Percentiles rank a stretch among this genome's conserved stretches.
Evolutionary conservation across 2,113 vertebrate species (phyloP).

Genomic region (Octodon degus): DNA sequence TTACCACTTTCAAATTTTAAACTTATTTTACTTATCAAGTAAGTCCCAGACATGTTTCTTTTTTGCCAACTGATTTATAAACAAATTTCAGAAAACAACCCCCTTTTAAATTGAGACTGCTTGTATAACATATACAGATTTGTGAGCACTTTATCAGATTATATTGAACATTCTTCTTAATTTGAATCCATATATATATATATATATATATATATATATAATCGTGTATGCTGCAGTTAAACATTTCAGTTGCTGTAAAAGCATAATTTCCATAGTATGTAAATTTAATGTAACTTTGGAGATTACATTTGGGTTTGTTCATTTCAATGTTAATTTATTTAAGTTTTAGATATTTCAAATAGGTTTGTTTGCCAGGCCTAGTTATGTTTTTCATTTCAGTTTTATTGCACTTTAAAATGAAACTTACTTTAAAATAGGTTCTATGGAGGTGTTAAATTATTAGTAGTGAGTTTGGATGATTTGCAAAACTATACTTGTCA

Average conservation of each 20-base stretch:
- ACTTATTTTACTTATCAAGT: constrained; percentile 39
- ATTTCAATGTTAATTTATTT: constrained; percentile 80
- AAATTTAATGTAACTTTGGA: constrained; percentile 77
- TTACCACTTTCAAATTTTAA: constrained; percentile 48
- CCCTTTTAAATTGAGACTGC: constrained; percentile 11
- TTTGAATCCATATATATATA: constrained; percentile 60
- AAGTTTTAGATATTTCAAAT: constrained; percentile 74
- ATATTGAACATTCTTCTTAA: constrained; percentile 60
- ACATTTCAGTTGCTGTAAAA: constrained; percentile 75
- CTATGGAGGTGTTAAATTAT: constrained; percentile 73
- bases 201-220: constrained; percentile 30
- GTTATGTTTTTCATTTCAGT: constrained; percentile 68
- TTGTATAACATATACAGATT: constrained; percentile 39
- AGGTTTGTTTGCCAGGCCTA: constrained; percentile 57
- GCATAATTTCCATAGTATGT: constrained; percentile 68
- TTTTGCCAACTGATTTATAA: constrained; percentile 50
- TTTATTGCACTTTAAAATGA: constrained; percentile 75
- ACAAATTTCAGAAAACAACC: constrained; percentile 30
- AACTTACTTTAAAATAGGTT: constrained; percentile 71
- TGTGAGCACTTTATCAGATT: constrained; percentile 57
- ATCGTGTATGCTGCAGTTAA: constrained; percentile 65
- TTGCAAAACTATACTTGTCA: constrained; percentile 51
- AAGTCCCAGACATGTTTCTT: not conserved
- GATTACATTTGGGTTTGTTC: constrained; percentile 59
- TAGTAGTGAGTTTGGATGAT: constrained; percentile 67